Evolutionary conservation across 2,797 vertebrate genomes (phyloP), one percentile per base, ranked within the genome.

Genomic region (Sebastes steindachneri): DNA sequence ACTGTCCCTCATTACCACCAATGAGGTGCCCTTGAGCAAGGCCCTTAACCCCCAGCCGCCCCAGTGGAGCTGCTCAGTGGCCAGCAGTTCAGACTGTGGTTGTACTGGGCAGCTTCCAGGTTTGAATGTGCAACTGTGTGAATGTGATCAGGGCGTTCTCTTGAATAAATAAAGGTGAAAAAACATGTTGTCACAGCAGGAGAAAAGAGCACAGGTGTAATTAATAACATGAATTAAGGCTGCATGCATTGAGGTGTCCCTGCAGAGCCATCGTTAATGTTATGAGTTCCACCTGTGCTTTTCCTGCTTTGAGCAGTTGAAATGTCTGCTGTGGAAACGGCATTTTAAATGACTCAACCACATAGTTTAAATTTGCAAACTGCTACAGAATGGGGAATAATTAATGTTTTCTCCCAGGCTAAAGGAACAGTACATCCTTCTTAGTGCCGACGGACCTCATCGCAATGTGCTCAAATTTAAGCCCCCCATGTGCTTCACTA

Each of bases 391-490:
- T 35, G 17, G 5, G 58, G 58, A 37, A 5, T 58, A 3, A 23
- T 23, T 0, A 1, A 1, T 29, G 7, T 72, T 60, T 67, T 57
- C 23, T 68, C 58, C 17, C 87, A 99, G 99, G 88, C 94, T 99
- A 68, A 99, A 99, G 90, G 96, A 98, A 60, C 92, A 91, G 63
- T 80, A 83, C 19, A 95, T 99, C 73, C 96, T 99, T 21, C 95
- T 99, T 17, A 99, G 98, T 77, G 97, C 97, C 0, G 98, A 99
- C 1, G 99, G 99, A 19, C 98, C 99, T 41, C 94, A 98, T 51
- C 96, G 97, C 86, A 99, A 99, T 5, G 96, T 99, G 67, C 95
- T 99, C 11, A 99, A 99, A 91, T 97, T 99, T 79, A 99, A 99
- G 76, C 99, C 99, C 1, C 99, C 99, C 0, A 94, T 99, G 97